Conservation (phyloP, 2,888 invertebrate species). For the Callyntrura sp. region DNA sequence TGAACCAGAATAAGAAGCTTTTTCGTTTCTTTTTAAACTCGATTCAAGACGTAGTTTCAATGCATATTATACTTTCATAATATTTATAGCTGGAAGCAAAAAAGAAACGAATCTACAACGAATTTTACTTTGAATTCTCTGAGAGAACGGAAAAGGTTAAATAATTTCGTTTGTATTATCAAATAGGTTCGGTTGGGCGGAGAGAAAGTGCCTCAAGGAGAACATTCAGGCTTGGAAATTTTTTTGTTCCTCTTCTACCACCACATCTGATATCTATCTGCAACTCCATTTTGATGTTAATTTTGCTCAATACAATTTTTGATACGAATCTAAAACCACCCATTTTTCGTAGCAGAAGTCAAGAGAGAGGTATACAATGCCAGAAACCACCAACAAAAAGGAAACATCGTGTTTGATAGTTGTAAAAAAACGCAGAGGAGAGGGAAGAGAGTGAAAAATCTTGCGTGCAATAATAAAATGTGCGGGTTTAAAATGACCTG, state of each 20-base stretch:
- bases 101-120: constrained; percentile 21
- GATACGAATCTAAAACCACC: constrained; percentile 73
- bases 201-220: constrained; percentile 71
- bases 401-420: constrained; percentile 47
- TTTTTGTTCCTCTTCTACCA: constrained; percentile 40
- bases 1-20: too few relatives aligned
- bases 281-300: constrained; percentile 60
- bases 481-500: constrained; percentile 61
- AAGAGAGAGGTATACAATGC: constrained; percentile 9
- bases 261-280: neutral
- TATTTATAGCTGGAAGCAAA: constrained; percentile 53
- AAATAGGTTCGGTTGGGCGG: constrained; percentile 44
- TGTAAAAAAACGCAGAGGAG: constrained; percentile 2
- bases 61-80: too few relatives aligned
- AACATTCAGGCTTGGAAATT: constrained; percentile 54
- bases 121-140: constrained; percentile 55
- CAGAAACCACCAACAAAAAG: constrained; percentile 29
- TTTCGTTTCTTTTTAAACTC: too few relatives aligned
- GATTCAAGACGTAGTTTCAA: too few relatives aligned
- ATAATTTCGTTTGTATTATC: constrained; percentile 37
- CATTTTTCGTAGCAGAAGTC: constrained; percentile 53
- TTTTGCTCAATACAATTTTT: constrained; percentile 63
- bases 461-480: constrained; percentile 69
- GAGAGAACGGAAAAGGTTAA: constrained; percentile 47
- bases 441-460: constrained; percentile 25